Conservation (phyloP, 2,888 invertebrate genomes). For the Trichogramma dendrolimi region DNA sequence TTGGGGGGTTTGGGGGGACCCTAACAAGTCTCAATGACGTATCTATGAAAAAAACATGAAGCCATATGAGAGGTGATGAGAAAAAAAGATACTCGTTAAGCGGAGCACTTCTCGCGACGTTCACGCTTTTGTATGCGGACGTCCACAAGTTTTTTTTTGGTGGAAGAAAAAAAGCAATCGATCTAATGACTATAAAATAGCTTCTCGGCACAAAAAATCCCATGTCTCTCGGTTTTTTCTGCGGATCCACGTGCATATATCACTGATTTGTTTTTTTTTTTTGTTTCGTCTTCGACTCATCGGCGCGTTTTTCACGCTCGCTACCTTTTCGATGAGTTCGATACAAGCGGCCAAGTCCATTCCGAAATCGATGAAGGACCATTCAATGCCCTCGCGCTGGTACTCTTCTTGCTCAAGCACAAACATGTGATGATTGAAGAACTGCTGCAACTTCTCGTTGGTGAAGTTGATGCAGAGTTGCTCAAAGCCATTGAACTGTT, state of each 20-base stretch:
- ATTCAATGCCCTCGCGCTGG: conserved; percentile 88
- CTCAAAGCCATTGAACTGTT: conserved; percentile 90
- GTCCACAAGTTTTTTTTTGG: no score
- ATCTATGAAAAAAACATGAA: no score
- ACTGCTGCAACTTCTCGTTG: conserved; percentile 95
- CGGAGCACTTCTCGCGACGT: no score
- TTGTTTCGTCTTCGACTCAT: conserved; percentile 13
- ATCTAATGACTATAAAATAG: no score
- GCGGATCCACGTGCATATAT: neutral
- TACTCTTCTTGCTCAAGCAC: conserved; percentile 96
- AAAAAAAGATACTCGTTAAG: no score
- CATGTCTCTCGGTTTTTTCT: neutral
- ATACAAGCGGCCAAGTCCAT: conserved; percentile 95
- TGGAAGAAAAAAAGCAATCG: no score
- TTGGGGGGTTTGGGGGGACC: no score
- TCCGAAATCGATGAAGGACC: conserved; percentile 96
- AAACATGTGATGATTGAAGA: conserved; percentile 99
- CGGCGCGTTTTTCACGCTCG: neutral
- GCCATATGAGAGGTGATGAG: no score
- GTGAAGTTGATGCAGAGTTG: conserved; percentile 98
- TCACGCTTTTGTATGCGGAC: no score
- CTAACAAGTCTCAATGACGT: no score
- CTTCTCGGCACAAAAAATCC: neutral
- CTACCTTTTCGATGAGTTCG: conserved; percentile 91
- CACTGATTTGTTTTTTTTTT: neutral